Evolutionary conservation across 2,888 invertebrate species (phyloP), one percentile per base, ranked within the genome.

Genomic region (Formica aserva): DNA sequence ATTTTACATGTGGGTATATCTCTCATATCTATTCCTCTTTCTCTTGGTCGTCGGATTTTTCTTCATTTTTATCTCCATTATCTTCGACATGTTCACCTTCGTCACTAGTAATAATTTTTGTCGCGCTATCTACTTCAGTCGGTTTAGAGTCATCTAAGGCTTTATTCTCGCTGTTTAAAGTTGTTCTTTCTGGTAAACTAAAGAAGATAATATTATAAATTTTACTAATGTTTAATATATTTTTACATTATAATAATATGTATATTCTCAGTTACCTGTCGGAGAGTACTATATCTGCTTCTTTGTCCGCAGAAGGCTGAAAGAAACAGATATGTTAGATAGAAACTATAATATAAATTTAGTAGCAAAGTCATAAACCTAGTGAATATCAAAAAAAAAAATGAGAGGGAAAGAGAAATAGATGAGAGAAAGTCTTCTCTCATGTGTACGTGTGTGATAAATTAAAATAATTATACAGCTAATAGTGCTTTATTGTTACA

Each of bases 281-380:
- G 62, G 91, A 88, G 82, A 90, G 88, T 71, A 82, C 91, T 71
- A 91, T 87, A 65, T 87, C 87, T 57, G 92, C 91, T 82, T 94
- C 94, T 88, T 94, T 95, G 77, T 95, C 95, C 69, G 93, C 91
- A 35, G 95, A 95, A 69, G 93, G 93, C 94, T 94, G 89, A 72
- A 93, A 93, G 72, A 83, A 83, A 89, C 74, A 83, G 6, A 62
- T 48, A 80, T 66, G 67, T 88, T 82, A 90, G 15, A 85, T 88
- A 83, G 22, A 63, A 57, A 35, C 15, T 57, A 52, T 3, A 82
- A 80, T 86, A 82, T 76, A 88, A 88, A 91, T 87, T 89, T 90
- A 90, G 72, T 83, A 57, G 38, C 84, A 88, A 88, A 84, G 84
- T 82, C 83, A 78, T 69, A 52, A 83, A 29, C 71, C 60, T 22